Base-by-base conservation (phyloP, 2,113 vertebrate species). In the Neoarius graeffei region DNA sequence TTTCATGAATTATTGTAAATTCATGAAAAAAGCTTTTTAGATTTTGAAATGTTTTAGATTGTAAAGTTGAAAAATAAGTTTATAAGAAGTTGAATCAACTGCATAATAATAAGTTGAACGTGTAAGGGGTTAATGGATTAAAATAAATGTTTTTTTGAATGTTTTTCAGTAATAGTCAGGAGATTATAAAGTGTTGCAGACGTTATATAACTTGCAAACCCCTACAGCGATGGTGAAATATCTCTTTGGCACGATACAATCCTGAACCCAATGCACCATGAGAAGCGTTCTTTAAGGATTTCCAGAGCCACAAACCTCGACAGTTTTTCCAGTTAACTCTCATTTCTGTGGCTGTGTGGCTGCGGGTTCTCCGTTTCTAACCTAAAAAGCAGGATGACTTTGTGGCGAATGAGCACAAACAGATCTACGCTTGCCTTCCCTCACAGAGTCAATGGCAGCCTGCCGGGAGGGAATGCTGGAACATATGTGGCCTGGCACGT, bases 301-400 rank as follows among this genome's bases (percentile, higher is more conserved):
- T 84, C 60, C 82, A 79, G 59, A 84, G 71, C 60, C 52, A 67
- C 48, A 57, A 76, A 56, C 60, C 19, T 64, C 48, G 54, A 56
- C 81, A 62, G 56, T 66, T 77, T 82, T 89, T 93, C 93, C 91
- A 93, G 89, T 92, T 88, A 54, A 88, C 86, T 85, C 89, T 88
- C 60, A 60, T 88, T 74, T 82, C 73, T 82, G 42, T 54, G 87
- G 56, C 52, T 25, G 50, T 88, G 91, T 89, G 89, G 87, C 90
- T 91, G 91, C 90, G 87, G 56, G 56, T 7, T 59, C 9, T 17
- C 4, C 84, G 91, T 89, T 90, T 89, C 91, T 92, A 91, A 90
- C 64, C 93, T 92, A 92, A 94, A 93, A 92, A 91, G 90, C 88
- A 86, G 84, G 88, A 93, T 92, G 93, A 92, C 88, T 88, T 94